Percentiles rank a stretch among this genome's conserved stretches.
These are phyloP conservation scores for Petrocephalus zakoni DNA, from an alignment of 2,113 vertebrate species.

Conservation along the genomic window DNA sequence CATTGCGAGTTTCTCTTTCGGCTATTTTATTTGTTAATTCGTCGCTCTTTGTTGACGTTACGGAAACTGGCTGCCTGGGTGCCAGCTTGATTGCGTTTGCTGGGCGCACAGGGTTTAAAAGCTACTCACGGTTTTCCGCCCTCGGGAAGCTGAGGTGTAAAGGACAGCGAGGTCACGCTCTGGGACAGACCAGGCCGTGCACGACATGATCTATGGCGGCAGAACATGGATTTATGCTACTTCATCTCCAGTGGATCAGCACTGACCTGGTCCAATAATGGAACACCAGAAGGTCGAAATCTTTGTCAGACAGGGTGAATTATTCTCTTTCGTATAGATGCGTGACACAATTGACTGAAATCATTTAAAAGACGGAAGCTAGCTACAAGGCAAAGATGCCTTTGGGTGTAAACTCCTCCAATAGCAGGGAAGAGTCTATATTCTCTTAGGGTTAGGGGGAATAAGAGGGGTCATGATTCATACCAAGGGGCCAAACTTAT, in stretches of 20 bases:
- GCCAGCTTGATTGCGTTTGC: background rate
- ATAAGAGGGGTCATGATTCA: background rate
- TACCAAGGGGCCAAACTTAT: background rate
- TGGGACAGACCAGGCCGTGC: background rate
- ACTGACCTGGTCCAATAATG: background rate
- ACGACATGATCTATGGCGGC: background rate
- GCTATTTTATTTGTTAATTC: background rate
- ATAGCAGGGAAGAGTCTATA: background rate
- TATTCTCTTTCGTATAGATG: background rate
- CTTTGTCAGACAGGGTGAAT: conserved; percentile 3
- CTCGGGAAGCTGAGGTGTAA: background rate
- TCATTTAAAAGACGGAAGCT: background rate
- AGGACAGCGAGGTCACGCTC: background rate
- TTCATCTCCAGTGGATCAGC: background rate
- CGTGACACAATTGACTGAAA: conserved; percentile 1
- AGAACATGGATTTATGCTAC: background rate
- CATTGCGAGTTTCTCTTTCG: background rate
- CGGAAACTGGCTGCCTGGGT: background rate
- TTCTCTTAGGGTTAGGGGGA: background rate
- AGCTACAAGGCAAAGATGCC: background rate
- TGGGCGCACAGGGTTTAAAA: background rate
- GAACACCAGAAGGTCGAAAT: background rate
- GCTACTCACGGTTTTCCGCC: background rate
- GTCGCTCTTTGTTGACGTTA: background rate
- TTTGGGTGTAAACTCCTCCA: background rate